These are phyloP conservation scores for Philereme transversata DNA, from an alignment of 2,888 invertebrate genomes.

Conservation along the genomic window DNA sequence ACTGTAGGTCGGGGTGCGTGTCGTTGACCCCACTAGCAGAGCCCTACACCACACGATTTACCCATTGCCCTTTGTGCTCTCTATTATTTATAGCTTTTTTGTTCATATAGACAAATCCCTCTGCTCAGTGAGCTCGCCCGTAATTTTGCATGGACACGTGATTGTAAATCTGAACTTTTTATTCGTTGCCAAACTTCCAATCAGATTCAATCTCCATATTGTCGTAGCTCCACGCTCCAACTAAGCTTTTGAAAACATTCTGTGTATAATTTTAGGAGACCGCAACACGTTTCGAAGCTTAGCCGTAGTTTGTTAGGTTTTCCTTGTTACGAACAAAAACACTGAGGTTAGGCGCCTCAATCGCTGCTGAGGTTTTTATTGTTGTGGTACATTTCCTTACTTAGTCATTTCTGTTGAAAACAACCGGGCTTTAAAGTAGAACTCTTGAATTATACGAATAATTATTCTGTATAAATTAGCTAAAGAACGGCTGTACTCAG, in stretches of 20 bases:
- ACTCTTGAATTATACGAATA: conserved; percentile 12
- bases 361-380: conserved; percentile 21
- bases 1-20: conserved; percentile 78
- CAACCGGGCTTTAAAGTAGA: conserved; percentile 3
- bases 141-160: conserved; percentile 60
- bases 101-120: conserved; percentile 60
- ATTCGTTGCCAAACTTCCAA: conserved; percentile 6
- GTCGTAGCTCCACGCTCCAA: conserved; percentile 1
- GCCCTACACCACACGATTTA: conserved; percentile 75
- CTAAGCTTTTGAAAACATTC: not conserved
- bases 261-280: not conserved
- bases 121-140: conserved; percentile 55
- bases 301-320: conserved; percentile 31
- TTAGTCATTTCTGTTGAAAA: conserved; percentile 8
- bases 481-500: conserved; percentile 6
- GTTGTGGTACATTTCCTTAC: conserved; percentile 15
- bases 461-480: conserved; percentile 10
- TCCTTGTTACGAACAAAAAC: conserved; percentile 34
- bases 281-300: conserved; percentile 24
- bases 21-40: conserved; percentile 77
- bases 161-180: conserved; percentile 26
- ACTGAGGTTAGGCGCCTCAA: conserved; percentile 20
- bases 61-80: conserved; percentile 76
- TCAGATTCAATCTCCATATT: conserved; percentile 5
- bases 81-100: conserved; percentile 71